Evolutionary conservation across 2,888 invertebrate genomes (phyloP).

Genomic region (Watsonalla binaria): DNA sequence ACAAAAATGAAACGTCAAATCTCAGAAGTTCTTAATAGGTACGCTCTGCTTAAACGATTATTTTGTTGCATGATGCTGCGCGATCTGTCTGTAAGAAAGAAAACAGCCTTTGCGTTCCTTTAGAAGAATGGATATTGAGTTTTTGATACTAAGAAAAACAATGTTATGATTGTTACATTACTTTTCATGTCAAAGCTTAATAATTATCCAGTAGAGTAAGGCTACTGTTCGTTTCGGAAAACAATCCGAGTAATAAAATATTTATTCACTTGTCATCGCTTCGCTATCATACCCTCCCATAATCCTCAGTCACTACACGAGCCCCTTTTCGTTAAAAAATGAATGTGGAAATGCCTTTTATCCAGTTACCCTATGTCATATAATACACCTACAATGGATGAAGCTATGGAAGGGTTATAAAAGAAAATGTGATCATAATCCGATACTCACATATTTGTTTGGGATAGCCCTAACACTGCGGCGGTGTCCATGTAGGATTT

Average conservation of each 20-base stretch:
- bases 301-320: conserved; percentile 42
- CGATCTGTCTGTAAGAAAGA: no score
- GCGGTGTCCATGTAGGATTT: conserved; percentile 23
- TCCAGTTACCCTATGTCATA: conserved; percentile 34
- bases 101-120: no score
- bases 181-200: not conserved
- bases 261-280: conserved; percentile 49
- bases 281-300: conserved; percentile 30
- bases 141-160: not conserved
- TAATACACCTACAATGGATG: conserved; percentile 37
- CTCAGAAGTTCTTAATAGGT: no score
- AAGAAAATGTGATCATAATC: conserved; percentile 66
- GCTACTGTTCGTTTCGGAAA: conserved; percentile 8
- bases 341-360: conserved; percentile 46
- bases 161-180: no score
- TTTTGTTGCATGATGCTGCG: no score
- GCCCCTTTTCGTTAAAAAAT: conserved; percentile 52
- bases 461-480: conserved; percentile 35
- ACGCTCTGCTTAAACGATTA: no score
- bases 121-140: not conserved
- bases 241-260: conserved; percentile 50
- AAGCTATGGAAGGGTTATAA: conserved; percentile 54
- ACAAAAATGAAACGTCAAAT: no score
- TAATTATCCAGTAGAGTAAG: not conserved
- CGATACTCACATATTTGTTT: conserved; percentile 57